Conservation (phyloP, 1,140 invertebrate species). For the Pseudomyrmex pallidus region DNA sequence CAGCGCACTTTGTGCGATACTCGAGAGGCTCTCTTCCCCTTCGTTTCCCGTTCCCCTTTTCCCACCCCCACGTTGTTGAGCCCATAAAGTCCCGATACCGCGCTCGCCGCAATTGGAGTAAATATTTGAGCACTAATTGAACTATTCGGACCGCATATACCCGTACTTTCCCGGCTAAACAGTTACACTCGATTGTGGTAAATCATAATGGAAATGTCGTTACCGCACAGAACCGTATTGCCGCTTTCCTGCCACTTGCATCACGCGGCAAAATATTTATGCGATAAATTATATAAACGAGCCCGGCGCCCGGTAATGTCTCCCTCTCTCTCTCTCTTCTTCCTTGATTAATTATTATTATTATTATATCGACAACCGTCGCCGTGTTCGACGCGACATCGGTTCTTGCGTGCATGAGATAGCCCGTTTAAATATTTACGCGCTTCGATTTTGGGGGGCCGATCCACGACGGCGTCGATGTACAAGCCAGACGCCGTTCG, state of each 20-base stretch:
- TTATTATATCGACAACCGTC: conserved; percentile 24
- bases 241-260: conserved; percentile 58
- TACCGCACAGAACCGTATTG: conserved; percentile 44
- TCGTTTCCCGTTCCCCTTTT: neutral
- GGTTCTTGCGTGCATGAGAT: conserved; percentile 26
- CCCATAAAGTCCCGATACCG: conserved; percentile 65
- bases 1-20: conserved; percentile 50
- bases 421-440: conserved; percentile 33
- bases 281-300: conserved; percentile 55
- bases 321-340: neutral
- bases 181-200: conserved; percentile 72
- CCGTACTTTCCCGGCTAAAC: conserved; percentile 61
- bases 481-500: neutral
- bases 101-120: conserved; percentile 66
- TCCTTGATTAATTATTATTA: conserved; percentile 56
- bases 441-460: conserved; percentile 18
- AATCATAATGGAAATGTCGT: conserved; percentile 72
- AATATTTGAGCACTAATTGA: conserved; percentile 76
- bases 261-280: conserved; percentile 64
- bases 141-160: conserved; percentile 67
- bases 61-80: conserved; percentile 15
- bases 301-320: conserved; percentile 9
- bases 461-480: neutral
- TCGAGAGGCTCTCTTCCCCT: conserved; percentile 5
- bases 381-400: conserved; percentile 23